Evolutionary conservation across 1,140 invertebrate genomes (phyloP).

Genomic region (Zaprionus capensis): DNA sequence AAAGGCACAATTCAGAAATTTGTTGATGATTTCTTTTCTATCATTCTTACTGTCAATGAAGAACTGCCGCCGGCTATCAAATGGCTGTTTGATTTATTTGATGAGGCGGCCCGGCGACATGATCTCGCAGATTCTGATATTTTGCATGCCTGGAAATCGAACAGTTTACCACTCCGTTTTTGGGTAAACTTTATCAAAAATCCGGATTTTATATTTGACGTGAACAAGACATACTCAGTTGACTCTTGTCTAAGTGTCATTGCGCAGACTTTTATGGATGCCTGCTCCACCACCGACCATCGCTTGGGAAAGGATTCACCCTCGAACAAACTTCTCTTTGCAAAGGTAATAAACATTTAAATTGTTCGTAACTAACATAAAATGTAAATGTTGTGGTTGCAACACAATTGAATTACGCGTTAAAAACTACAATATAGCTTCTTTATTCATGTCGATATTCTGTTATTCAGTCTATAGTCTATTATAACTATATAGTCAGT

Average conservation of each 20-base stretch:
- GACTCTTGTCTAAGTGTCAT: constrained; percentile 97
- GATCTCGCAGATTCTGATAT: constrained; percentile 95
- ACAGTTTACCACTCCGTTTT: constrained; percentile 96
- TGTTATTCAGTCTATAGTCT: no score
- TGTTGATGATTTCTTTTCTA: constrained; percentile 97
- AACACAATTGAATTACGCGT: no score
- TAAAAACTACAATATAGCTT: no score
- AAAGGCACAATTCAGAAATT: constrained; percentile 98
- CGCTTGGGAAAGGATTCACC: constrained; percentile 96
- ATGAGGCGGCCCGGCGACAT: constrained; percentile 94
- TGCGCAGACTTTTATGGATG: constrained; percentile 98
- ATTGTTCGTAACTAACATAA: neutral
- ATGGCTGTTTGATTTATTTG: constrained; percentile 97
- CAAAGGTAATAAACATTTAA: constrained; percentile 87
- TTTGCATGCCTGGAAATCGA: constrained; percentile 98
- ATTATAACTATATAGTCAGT: no score
- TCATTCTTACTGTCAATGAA: constrained; percentile 94
- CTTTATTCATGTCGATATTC: no score
- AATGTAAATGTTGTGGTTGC: neutral
- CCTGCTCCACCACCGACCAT: constrained; percentile 95
- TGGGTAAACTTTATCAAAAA: constrained; percentile 99
- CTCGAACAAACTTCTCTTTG: constrained; percentile 97
- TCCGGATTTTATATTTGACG: constrained; percentile 98
- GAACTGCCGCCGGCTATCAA: constrained; percentile 96
- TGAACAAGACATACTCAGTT: constrained; percentile 95